These are phyloP conservation scores for Callorhinus ursinus DNA, from an alignment of 2,113 vertebrate species.

Conservation along the genomic window DNA sequence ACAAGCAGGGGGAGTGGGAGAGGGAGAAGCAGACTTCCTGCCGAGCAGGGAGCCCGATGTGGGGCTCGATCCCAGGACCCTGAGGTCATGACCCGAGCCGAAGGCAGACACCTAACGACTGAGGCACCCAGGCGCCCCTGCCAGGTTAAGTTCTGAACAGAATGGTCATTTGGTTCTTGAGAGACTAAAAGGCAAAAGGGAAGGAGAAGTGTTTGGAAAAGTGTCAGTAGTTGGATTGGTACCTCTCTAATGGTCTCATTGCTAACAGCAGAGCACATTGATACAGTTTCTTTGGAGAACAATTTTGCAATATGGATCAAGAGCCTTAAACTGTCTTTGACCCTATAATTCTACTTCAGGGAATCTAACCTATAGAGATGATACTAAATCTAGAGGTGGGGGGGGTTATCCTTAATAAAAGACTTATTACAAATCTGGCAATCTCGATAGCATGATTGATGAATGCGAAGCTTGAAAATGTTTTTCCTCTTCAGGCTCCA, in stretches of 20 bases:
- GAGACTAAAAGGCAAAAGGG: background rate
- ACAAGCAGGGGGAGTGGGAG: too few species aligned
- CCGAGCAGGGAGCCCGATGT: too few species aligned
- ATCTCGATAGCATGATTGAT: slow-evolving; percentile 3
- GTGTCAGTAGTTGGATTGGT: background rate
- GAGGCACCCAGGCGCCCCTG: too few species aligned
- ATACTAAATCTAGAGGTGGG: background rate
- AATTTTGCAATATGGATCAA: background rate
- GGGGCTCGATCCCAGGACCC: too few species aligned
- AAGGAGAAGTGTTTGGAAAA: background rate
- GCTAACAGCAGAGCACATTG: background rate
- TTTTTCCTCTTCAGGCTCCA: slow-evolving; percentile 19
- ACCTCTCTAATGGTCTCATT: background rate
- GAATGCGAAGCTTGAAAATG: background rate
- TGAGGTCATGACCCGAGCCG: too few species aligned
- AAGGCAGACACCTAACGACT: too few species aligned
- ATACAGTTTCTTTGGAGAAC: background rate
- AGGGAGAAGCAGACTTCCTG: too few species aligned
- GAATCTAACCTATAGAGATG: slow-evolving; percentile 22
- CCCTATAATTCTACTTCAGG: background rate
- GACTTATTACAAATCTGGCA: background rate
- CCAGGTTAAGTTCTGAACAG: background rate
- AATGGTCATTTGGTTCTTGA: background rate
- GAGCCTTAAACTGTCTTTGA: slow-evolving; percentile 27
- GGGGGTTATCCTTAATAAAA: slow-evolving; percentile 3